These are phyloP conservation scores for Microplitis mediator DNA, from an alignment of 1,140 invertebrate genomes.

Conservation along the genomic window DNA sequence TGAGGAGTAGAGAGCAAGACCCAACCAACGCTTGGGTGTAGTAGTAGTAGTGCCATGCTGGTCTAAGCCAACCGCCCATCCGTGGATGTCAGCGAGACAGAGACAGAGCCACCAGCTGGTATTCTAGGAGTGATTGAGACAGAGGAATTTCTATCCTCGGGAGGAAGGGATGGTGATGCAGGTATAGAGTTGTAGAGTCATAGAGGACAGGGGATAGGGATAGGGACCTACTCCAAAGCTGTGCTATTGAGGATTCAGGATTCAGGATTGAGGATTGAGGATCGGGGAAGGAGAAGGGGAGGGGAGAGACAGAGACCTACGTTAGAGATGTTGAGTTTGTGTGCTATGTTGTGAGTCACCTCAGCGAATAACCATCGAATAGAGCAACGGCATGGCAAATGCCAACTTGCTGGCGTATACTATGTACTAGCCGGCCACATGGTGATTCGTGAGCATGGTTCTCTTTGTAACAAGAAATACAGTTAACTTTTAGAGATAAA, in stretches of 20 bases:
- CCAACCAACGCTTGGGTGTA: no score
- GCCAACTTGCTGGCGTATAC: conserved; percentile 20
- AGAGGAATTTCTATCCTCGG: not conserved
- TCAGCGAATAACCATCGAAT: conserved; percentile 43
- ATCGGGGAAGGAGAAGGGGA: not conserved
- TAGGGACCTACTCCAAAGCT: no score
- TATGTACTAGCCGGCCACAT: not conserved
- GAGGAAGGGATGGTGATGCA: not conserved
- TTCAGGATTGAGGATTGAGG: not conserved
- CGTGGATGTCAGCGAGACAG: not conserved
- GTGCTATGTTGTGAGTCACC: conserved; percentile 45
- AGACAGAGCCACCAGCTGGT: not conserved
- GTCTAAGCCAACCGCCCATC: not conserved
- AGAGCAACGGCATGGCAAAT: conserved; percentile 48
- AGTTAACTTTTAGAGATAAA: not conserved
- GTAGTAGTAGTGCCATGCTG: no score
- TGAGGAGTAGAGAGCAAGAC: conserved; percentile 4
- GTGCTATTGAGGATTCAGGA: not conserved
- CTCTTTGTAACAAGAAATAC: conserved; percentile 7
- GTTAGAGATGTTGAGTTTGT: not conserved
- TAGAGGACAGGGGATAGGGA: not conserved
- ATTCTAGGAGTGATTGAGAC: not conserved
- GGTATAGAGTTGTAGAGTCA: not conserved
- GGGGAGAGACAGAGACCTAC: not conserved
- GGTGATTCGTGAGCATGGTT: conserved; percentile 10